A percentile compares a stretch with the other conserved stretches of the same genome.
These are phyloP conservation scores for Leptopilina clavipes DNA, from an alignment of 1,140 invertebrate genomes.

Conservation along the genomic window DNA sequence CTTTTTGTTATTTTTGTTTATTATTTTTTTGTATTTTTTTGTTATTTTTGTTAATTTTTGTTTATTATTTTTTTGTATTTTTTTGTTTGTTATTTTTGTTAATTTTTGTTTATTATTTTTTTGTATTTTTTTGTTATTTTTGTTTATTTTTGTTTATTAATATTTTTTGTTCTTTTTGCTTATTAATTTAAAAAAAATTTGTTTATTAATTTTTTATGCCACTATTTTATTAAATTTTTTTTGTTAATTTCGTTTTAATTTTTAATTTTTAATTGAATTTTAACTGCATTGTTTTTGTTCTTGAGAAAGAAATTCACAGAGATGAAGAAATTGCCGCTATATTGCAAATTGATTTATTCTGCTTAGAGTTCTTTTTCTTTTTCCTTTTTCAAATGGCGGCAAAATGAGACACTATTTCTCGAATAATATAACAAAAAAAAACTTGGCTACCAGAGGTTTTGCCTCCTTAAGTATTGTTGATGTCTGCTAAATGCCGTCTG, in stretches of 20 bases:
- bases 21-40: too few species aligned
- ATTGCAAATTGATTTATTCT: conserved; percentile 32
- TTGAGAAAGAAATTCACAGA: background rate
- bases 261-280: background rate
- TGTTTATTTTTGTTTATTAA: too few species aligned
- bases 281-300: background rate
- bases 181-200: too few species aligned
- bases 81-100: too few species aligned
- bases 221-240: background rate
- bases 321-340: conserved; percentile 13
- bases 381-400: background rate
- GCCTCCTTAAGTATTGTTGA: background rate
- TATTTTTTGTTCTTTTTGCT: too few species aligned
- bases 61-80: too few species aligned
- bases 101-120: too few species aligned
- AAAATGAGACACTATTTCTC: conserved; percentile 20
- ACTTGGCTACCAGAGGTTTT: conserved; percentile 19
- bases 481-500: conserved; percentile 7
- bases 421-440: conserved; percentile 12
- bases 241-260: background rate
- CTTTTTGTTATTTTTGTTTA: too few species aligned
- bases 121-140: too few species aligned
- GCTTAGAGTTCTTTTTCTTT: background rate
- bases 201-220: too few species aligned
- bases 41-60: too few species aligned